Evolutionary conservation across 64 coral and sea anemone species (phyloP), one percentile per base, ranked within the genome.

Genomic region (Montipora efflorescens): DNA sequence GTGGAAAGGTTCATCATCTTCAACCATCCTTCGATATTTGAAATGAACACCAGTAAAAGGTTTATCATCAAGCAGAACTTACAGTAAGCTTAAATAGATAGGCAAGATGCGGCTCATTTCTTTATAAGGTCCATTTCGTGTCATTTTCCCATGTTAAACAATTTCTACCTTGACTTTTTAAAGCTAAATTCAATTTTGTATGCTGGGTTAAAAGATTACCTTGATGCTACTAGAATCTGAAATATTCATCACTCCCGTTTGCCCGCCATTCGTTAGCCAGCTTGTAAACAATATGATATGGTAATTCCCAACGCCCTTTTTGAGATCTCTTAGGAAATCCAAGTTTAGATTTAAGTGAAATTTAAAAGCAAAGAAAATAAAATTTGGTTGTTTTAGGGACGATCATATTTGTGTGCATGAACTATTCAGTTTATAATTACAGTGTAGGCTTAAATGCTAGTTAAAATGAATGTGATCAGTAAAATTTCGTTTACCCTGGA

Each of bases 271-370:
- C 36, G 1, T 36, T 36, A 36, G 36, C 36, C 36, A 76, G 82
- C 64, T 62, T 72, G 82, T 86, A 86, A 86, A 86, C 82, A 71
- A 86, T 22, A 15, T 70, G 36, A 8, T 86, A 86, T 86, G 66
- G 7, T 86, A 86, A 86, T 86, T 69, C 18, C n/a, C 4, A 45
- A 50, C 16, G 82, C 82, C 82, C 61, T 4, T 70, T 86, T 68
- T 19, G 48, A 70, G 66, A 22, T 67, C 8, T 86, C 4, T 46
- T 47, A 47, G 12, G 15, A 82, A 21, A 12, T 22, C 19, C 5
- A 71, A 71, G 5, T 22, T 71, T 21, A 23, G 62, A 71, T 71
- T 23, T 21, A 71, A 71, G 14, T 36, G 36, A 36, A 36, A 36
- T 36, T 36, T 36, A 36, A 36, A 36, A 36, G 36, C 36, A 36